Base-by-base conservation (phyloP, 2,888 invertebrate species). In the Callinectes sapidus region DNA sequence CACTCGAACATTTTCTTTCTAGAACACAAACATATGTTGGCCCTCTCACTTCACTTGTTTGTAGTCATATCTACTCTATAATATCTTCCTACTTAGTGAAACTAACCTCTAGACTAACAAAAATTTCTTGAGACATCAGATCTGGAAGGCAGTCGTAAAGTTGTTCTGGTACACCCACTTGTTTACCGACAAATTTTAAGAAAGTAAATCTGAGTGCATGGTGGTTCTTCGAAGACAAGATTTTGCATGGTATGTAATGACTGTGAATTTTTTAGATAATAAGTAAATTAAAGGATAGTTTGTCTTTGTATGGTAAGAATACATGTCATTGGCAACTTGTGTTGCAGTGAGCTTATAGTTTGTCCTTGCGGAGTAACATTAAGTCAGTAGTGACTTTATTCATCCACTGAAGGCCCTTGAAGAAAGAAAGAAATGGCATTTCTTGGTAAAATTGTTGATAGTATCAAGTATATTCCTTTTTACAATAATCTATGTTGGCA, bases 41-140 rank as follows among this genome's bases (percentile, higher is more conserved):
- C 88, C 88, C 88, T 88, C 88, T 88, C 61, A 55, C 88, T 88
- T 88, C 88, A 88, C 55, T 88, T 55, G 88, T 61, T 54, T 28
- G 35, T 32, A 35, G 35, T 55, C 16, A 14, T 54, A 18, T 48
- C 18, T 48, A n/a, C 16, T 87, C 42, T 48, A 48, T 55, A 16
- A 23, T 28, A 6, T 13, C 2, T 48, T 28, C 48, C 23, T n/a
- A n/a, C 14, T 32, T 55, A 13, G 55, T 54, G 88, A 88, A 71
- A 48, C 81, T 81, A 35, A 81, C 35, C 35, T 18, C 14, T 35
- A 35, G 35, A 81, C 81, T 81, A 13, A 16, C 5, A 5, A 28
- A 28, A 10, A 1, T 13, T 81, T n/a, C 35, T 35, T 81, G 81
- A 32, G 35, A 81, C 0, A 2, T 35, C n/a, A 16, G 16, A 32